A percentile compares a stretch with the other conserved stretches of the same genome.
Evolutionary conservation across 2,113 vertebrate species (phyloP).

Genomic region (Podarcis raffonei): DNA sequence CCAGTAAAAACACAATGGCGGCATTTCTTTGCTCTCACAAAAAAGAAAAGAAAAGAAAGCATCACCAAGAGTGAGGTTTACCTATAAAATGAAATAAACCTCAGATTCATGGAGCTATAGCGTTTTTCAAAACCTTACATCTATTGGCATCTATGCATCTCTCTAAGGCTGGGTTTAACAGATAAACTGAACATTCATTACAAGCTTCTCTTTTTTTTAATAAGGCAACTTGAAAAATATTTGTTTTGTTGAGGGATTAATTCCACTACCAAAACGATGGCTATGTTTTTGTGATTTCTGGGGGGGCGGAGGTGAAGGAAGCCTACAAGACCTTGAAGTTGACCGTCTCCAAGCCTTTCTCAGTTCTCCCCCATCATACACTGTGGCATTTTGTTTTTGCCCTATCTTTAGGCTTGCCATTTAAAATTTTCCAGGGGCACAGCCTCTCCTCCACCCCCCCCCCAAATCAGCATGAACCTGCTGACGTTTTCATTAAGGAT

Average conservation of each 20-base stretch:
- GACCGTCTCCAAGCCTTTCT: conserved; percentile 50
- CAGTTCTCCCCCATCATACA: conserved; percentile 52
- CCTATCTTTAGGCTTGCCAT: conserved; percentile 54
- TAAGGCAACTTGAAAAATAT: conserved; percentile 83
- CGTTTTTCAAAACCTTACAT: conserved; percentile 63
- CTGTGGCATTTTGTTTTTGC: conserved; percentile 30
- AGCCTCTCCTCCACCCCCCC: conserved; percentile 45
- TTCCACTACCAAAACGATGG: conserved; percentile 65
- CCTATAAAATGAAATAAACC: conserved; percentile 66
- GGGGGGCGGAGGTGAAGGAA: conserved; percentile 15
- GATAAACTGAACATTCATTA: conserved; percentile 78
- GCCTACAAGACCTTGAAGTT: conserved; percentile 56
- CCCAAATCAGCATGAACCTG: conserved; percentile 58
- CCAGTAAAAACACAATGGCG: conserved; percentile 59
- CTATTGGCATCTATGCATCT: conserved; percentile 66
- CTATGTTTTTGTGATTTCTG: conserved; percentile 65
- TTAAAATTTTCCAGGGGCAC: background rate
- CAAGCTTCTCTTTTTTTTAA: conserved; percentile 63
- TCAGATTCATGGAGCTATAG: conserved; percentile 61
- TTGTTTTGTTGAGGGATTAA: conserved; percentile 55
- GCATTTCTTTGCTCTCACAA: background rate
- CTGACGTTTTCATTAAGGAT: conserved; percentile 60
- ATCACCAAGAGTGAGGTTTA: conserved; percentile 35
- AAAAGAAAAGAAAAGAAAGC: conserved; percentile 43
- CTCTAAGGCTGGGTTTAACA: conserved; percentile 73